phyloP scores from a whole-genome alignment of 2,888 invertebrate genomes.

The Andricus quercusramuli region DNA sequence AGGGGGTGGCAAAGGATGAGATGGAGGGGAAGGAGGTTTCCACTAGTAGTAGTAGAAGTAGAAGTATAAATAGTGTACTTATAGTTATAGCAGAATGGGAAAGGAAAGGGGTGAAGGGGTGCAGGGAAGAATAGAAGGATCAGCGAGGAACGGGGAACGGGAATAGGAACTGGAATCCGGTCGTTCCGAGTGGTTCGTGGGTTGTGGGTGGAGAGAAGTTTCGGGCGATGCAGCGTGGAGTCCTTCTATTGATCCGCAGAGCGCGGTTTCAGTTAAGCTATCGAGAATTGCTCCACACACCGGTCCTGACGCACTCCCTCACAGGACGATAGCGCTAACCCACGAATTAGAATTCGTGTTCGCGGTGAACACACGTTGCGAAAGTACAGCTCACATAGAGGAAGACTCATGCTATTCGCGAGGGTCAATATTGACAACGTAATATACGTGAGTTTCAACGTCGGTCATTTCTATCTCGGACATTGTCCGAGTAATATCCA shows the following conservation, averaged over 20 bases:
- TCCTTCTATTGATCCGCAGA: constrained; percentile 65
- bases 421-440: constrained; percentile 36
- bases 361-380: constrained; percentile 37
- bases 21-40: neutral
- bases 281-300: constrained; percentile 62
- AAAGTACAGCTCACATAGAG: constrained; percentile 3
- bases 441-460: constrained; percentile 29
- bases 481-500: constrained; percentile 28
- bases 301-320: constrained; percentile 48
- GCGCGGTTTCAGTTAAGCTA: constrained; percentile 70
- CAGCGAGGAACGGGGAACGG: constrained; percentile 57
- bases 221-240: constrained; percentile 53
- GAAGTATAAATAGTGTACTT: constrained; percentile 2
- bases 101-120: constrained; percentile 28
- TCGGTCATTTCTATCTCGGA: constrained; percentile 25
- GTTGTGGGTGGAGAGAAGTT: constrained; percentile 58
- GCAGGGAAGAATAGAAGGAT: constrained; percentile 37
- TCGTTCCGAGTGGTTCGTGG: constrained; percentile 38
- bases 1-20: neutral
- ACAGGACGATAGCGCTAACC: constrained; percentile 59
- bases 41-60: neutral
- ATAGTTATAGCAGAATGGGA: constrained; percentile 8
- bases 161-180: constrained; percentile 50
- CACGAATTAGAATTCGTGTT: constrained; percentile 61
- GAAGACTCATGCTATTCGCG: constrained; percentile 13